Evolutionary conservation across 2,113 vertebrate genomes (phyloP).

Genomic region (Crocuta crocuta): DNA sequence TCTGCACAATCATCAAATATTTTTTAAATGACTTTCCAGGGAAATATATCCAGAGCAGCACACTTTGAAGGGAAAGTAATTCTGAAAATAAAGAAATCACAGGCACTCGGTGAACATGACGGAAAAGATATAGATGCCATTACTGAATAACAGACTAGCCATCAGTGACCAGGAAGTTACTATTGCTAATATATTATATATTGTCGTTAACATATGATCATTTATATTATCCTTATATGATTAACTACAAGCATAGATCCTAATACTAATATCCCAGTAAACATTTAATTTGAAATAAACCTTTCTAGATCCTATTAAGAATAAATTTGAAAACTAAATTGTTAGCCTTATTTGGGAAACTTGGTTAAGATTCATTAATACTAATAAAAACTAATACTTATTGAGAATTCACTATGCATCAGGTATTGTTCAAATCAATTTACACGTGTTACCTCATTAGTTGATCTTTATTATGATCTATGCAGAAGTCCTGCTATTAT

Average conservation of each 20-base stretch:
- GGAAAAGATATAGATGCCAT: not conserved
- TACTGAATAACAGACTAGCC: not conserved
- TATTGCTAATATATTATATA: not conserved
- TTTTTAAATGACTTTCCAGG: not conserved
- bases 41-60: not conserved
- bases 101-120: not conserved
- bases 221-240: not conserved
- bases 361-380: not conserved
- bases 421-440: not conserved
- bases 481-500: not conserved
- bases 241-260: not conserved
- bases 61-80: constrained; percentile 20
- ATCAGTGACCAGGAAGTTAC: not conserved
- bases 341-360: not conserved
- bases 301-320: not conserved
- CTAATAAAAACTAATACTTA: not conserved
- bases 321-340: not conserved
- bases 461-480: not conserved
- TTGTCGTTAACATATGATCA: not conserved
- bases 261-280: not conserved
- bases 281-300: constrained; percentile 27
- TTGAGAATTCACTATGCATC: not conserved
- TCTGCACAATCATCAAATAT: not conserved
- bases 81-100: not conserved
- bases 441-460: not conserved